Evolutionary conservation across 1,140 invertebrate species (phyloP), one percentile per base, ranked within the genome.

Genomic region (Ptiloglossa arizonensis): DNA sequence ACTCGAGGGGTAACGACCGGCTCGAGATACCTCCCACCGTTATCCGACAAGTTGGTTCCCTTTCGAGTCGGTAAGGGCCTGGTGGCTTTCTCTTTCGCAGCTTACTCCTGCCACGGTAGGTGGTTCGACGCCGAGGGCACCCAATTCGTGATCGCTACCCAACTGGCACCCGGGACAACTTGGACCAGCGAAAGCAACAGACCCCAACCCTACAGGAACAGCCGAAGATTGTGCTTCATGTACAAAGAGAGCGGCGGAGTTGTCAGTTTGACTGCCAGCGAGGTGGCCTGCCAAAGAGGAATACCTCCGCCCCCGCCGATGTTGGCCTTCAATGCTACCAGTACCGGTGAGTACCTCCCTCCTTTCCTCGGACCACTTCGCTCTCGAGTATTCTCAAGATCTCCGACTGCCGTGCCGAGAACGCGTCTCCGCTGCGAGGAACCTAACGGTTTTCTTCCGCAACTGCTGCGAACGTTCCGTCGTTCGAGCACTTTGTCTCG

Each of bases 51-150:
- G 80, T 83, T 83, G 50, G 70, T 81, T 46, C 62, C 29, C 24
- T 50, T 27, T 19, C 35, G 9, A 29, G 22, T 17, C 32, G 50
- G 13, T 72, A 68, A 60, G 54, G 50, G 38, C 57, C 17, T 48
- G 19, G 48, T 52, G 11, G 67, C 57, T 72, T 56, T 81, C 69
- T 74, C 57, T 57, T 70, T 91, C 93, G 9, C 92, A 97, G 97
- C 95, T 82, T 98, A 97, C 91, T 96, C 96, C 2, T 97, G 97
- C 92, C 96, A 97, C 88, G 97, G 96, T 78, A 94, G 94, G 79
- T 97, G 96, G 96, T 92, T 94, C 87, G 94, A 94, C 80, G 93
- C 94, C 54, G 95, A 96, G 85, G 94, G 94, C 41, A 95, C 95
- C 11, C 95, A 96, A 80, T 97, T 95, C 90, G 94, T 97, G 80